Percentiles rank a stretch among this genome's conserved stretches.
Conservation (phyloP, 2,113 vertebrate species). For the Equus quagga region DNA sequence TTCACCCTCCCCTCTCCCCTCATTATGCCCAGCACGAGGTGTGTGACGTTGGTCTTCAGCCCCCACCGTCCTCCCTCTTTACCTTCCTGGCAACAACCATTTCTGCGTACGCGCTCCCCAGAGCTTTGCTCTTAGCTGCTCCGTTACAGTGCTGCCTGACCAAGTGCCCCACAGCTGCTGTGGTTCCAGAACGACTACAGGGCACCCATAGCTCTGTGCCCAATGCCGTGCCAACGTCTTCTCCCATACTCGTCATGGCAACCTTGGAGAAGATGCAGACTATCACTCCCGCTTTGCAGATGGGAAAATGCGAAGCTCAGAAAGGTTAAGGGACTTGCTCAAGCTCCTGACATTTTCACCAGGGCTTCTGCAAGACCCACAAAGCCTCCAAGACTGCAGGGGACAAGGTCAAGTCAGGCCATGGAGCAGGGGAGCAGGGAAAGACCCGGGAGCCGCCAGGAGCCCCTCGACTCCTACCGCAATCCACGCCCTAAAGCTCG, state of each 20-base stretch:
- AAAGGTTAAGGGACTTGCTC: not conserved
- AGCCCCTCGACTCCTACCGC: not conserved
- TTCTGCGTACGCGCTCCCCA: rapidly evolving
- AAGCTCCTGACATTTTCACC: not conserved
- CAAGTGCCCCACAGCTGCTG: rapidly evolving
- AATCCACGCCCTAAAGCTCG: not conserved
- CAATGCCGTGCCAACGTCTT: rapidly evolving
- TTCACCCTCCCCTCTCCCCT: not conserved
- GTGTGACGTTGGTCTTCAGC: not conserved
- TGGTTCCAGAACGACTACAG: not conserved
- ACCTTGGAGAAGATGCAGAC: rapidly evolving
- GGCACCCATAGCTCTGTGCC: not conserved
- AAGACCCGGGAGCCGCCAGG: not conserved
- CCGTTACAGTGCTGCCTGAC: not conserved
- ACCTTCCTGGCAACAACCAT: not conserved
- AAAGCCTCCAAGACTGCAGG: not conserved
- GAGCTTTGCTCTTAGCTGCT: not conserved
- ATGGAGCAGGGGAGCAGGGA: not conserved
- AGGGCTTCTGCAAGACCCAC: not conserved
- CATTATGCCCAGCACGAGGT: not conserved
- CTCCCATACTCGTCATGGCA: not conserved
- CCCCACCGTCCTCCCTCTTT: not conserved
- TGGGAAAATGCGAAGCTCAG: not conserved
- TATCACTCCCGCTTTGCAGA: not conserved
- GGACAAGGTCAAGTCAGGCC: not conserved